These are phyloP conservation scores for Macheiramphus alcinus DNA, from an alignment of 2,113 vertebrate species.

Conservation along the genomic window DNA sequence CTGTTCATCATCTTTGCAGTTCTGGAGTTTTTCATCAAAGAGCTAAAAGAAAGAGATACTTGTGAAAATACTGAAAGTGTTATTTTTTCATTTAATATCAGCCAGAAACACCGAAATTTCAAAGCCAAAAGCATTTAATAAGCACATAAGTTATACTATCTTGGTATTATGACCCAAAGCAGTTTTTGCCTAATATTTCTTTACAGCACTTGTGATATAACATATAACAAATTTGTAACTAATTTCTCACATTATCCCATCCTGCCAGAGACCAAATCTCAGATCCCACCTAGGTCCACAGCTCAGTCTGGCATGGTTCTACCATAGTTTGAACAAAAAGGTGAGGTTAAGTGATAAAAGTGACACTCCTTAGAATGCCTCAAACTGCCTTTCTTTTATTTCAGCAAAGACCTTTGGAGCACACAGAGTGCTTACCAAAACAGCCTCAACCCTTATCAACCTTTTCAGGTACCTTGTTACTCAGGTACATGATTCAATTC, in stretches of 20 bases:
- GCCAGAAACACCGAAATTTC: not conserved
- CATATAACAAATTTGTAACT: not conserved
- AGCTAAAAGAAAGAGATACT: conserved; percentile 75
- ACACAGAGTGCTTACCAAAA: not conserved
- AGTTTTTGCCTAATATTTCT: not conserved
- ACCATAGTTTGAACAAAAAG: not conserved
- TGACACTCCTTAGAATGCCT: not conserved
- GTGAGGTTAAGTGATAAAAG: not conserved
- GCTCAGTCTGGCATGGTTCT: not conserved
- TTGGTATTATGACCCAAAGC: not conserved
- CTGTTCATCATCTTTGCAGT: conserved; percentile 98
- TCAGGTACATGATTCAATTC: not conserved
- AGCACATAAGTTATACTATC: not conserved
- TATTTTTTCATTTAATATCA: not conserved
- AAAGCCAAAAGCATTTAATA: not conserved
- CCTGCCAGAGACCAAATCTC: not conserved
- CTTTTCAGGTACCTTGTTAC: not conserved
- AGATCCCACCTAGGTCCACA: not conserved
- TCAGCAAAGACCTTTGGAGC: not conserved
- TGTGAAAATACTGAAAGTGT: not conserved
- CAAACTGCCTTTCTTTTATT: not conserved
- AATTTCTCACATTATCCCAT: not conserved
- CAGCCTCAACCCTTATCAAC: not conserved
- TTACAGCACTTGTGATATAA: not conserved
- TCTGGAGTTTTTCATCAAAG: conserved; percentile 98